These are phyloP conservation scores for Pseudococcus longispinus DNA, from an alignment of 2,888 invertebrate genomes.

Conservation along the genomic window DNA sequence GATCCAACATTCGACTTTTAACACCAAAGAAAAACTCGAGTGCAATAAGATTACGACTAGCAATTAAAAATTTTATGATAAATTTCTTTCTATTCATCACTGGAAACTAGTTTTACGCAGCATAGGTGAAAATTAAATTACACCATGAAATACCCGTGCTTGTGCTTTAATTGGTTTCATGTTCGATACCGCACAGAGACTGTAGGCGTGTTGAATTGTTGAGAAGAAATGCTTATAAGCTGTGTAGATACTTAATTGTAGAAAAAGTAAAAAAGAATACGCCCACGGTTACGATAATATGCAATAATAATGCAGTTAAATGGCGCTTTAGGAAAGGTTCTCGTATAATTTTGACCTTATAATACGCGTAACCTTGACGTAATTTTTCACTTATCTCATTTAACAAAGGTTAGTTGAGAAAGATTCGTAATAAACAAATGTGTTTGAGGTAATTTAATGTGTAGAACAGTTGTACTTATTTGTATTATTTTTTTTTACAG, in stretches of 20 bases:
- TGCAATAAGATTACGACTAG: not conserved
- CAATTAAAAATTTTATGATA: constrained; percentile 21
- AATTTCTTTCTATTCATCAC: not conserved
- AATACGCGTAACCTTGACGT: not conserved
- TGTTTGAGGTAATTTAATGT: not conserved
- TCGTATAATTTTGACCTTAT: not conserved
- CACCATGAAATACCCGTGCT: not conserved
- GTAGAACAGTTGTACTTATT: not conserved
- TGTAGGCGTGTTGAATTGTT: constrained; percentile 33
- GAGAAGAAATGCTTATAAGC: not conserved
- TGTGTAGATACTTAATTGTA: not conserved
- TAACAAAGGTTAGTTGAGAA: not conserved
- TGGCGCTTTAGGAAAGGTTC: not conserved
- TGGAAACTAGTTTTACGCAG: constrained; percentile 5
- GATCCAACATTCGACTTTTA: not conserved
- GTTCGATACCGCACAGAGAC: not conserved
- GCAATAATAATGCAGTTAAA: not conserved
- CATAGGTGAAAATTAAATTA: constrained; percentile 20
- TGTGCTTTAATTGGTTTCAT: constrained; percentile 10
- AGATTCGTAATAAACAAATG: not conserved
- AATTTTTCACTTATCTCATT: not conserved
- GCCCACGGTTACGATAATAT: not conserved
- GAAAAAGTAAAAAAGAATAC: not conserved
- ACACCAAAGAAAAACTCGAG: not conserved
- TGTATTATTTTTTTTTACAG: not conserved